Evolutionary conservation across 2,113 vertebrate species (phyloP).

Genomic region (Pterocles orientalis): DNA sequence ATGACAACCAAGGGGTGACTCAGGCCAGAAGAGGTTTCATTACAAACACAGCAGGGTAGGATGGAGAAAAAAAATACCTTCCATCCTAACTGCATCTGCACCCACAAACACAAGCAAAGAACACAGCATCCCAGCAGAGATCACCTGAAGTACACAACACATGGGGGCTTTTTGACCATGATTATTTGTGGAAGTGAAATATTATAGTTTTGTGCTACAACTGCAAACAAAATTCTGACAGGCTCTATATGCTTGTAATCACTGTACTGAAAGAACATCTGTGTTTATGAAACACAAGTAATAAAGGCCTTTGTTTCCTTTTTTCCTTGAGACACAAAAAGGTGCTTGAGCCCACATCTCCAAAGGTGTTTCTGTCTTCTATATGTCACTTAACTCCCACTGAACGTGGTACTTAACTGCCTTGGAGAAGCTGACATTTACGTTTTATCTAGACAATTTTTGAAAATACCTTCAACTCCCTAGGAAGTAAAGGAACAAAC

Average conservation of each 20-base stretch:
- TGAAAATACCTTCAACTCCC: slow-evolving; percentile 33
- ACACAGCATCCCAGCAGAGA: rapidly evolving
- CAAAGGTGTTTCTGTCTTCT: slow-evolving; percentile 20
- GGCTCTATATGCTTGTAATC: not conserved
- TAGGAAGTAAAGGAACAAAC: slow-evolving; percentile 3
- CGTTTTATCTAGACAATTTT: slow-evolving; percentile 35
- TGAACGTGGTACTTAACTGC: slow-evolving; percentile 16
- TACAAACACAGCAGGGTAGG: not conserved
- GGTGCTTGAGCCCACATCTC: not conserved
- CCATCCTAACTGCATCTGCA: not conserved
- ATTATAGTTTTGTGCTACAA: not conserved
- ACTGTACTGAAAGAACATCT: not conserved
- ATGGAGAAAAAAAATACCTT: not conserved
- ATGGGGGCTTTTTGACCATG: not conserved
- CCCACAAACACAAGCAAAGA: not conserved
- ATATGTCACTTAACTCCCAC: slow-evolving; percentile 33
- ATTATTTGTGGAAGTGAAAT: not conserved
- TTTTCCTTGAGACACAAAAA: not conserved
- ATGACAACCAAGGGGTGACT: not conserved
- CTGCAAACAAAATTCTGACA: not conserved
- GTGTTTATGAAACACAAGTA: not conserved
- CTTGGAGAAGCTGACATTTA: slow-evolving; percentile 38
- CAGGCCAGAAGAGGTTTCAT: not conserved
- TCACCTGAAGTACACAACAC: rapidly evolving
- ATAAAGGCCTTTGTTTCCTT: not conserved